Conservation (phyloP, 1,140 invertebrate genomes). For the Bombus sylvicola region DNA sequence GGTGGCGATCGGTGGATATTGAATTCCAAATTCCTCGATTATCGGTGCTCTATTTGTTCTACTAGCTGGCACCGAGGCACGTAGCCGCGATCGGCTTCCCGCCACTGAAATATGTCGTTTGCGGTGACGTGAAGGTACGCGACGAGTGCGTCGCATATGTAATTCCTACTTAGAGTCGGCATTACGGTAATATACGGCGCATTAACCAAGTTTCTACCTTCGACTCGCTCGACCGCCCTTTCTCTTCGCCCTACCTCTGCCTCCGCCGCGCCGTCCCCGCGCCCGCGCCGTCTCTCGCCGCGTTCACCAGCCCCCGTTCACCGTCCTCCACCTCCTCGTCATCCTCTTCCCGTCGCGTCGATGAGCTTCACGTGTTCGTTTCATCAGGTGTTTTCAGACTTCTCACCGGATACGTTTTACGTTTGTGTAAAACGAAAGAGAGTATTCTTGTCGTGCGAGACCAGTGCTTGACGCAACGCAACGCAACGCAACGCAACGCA, state of each 20-base stretch:
- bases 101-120: constrained; percentile 79
- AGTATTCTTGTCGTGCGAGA: constrained; percentile 69
- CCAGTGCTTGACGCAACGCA: constrained; percentile 40
- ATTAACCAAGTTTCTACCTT: constrained; percentile 74
- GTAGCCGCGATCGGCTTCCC: constrained; percentile 71
- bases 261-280: background rate
- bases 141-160: constrained; percentile 78
- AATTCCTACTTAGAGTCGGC: constrained; percentile 80
- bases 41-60: constrained; percentile 80
- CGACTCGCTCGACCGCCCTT: constrained; percentile 56
- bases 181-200: constrained; percentile 79
- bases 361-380: constrained; percentile 68
- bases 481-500: too few species aligned
- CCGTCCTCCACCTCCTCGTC: background rate
- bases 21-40: constrained; percentile 78
- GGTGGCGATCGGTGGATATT: constrained; percentile 75
- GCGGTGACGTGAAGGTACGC: constrained; percentile 81
- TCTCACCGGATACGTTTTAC: constrained; percentile 72
- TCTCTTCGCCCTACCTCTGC: constrained; percentile 11
- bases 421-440: constrained; percentile 76
- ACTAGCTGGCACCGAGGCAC: constrained; percentile 78
- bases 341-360: constrained; percentile 42
- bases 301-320: background rate
- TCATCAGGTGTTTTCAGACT: constrained; percentile 73
- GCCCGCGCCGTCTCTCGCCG: too few species aligned